Conservation (phyloP, 1,140 invertebrate genomes). For the Mylabris phalerata region DNA sequence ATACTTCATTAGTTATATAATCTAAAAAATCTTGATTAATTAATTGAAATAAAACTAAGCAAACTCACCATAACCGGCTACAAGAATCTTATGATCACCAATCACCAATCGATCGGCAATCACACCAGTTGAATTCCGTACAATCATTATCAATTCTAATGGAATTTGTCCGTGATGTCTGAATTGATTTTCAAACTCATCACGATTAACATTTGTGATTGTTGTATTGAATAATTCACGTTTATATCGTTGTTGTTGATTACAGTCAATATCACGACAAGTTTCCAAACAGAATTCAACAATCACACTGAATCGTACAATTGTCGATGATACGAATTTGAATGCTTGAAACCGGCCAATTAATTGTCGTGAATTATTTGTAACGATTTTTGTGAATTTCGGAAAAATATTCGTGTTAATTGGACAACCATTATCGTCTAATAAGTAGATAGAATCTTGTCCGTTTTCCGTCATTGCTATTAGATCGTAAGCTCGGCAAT, state of each 20-base stretch:
- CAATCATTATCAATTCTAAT: slow-evolving; percentile 44
- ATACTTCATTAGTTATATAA: slow-evolving; percentile 37
- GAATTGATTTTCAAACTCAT: slow-evolving; percentile 22
- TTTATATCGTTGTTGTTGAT: slow-evolving; percentile 9
- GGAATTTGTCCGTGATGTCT: slow-evolving; percentile 38
- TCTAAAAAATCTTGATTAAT: slow-evolving; percentile 25
- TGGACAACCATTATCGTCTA: slow-evolving; percentile 57
- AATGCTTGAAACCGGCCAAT: slow-evolving; percentile 45
- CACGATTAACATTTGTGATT: slow-evolving; percentile 22
- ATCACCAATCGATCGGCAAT: slow-evolving; percentile 41
- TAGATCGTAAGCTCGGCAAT: slow-evolving; percentile 50
- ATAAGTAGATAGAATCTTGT: slow-evolving; percentile 46
- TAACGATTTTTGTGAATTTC: slow-evolving; percentile 33
- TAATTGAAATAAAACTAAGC: neutral
- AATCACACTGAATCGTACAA: slow-evolving; percentile 46
- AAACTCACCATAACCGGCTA: slow-evolving; percentile 44
- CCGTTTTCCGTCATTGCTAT: slow-evolving; percentile 46
- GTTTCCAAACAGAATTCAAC: slow-evolving; percentile 43
- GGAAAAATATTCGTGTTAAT: slow-evolving; percentile 49
- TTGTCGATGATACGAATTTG: slow-evolving; percentile 45
- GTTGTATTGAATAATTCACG: slow-evolving; percentile 19
- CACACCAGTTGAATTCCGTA: slow-evolving; percentile 40
- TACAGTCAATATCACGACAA: slow-evolving; percentile 34
- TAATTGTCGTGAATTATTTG: slow-evolving; percentile 36
- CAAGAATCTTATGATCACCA: slow-evolving; percentile 44